These are phyloP conservation scores for Tetranychus urticae DNA, from an alignment of 1,140 invertebrate species.

Conservation along the genomic window DNA sequence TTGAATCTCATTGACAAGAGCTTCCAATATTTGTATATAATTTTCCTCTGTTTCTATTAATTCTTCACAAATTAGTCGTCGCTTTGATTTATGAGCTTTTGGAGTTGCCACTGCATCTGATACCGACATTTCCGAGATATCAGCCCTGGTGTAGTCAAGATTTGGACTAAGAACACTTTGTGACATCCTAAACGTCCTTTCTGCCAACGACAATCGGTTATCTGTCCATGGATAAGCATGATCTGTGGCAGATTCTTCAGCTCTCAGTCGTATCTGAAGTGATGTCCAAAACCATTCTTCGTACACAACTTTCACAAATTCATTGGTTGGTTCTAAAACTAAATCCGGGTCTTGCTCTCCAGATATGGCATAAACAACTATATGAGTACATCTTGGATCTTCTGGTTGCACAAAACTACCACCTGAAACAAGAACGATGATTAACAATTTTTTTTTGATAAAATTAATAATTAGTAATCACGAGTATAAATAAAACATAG, in stretches of 20 bases:
- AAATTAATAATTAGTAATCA: slow-evolving; percentile 10
- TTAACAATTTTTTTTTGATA: too few species aligned
- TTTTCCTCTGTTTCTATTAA: slow-evolving; percentile 85
- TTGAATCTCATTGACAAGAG: slow-evolving; percentile 49
- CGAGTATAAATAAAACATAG: background rate
- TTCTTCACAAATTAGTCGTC: slow-evolving; percentile 33
- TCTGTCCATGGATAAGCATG: background rate
- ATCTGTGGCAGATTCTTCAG: slow-evolving; percentile 58
- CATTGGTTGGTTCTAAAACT: slow-evolving; percentile 6
- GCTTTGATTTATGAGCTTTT: background rate
- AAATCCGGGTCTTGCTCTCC: background rate
- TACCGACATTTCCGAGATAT: too few species aligned
- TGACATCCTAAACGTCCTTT: background rate
- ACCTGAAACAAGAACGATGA: slow-evolving; percentile 18
- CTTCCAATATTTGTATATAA: slow-evolving; percentile 81
- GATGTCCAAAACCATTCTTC: slow-evolving; percentile 76
- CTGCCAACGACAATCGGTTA: background rate
- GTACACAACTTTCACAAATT: slow-evolving; percentile 2
- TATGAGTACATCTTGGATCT: slow-evolving; percentile 60
- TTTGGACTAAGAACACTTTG: background rate
- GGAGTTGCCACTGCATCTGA: too few species aligned
- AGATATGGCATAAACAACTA: slow-evolving; percentile 35
- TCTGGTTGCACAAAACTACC: slow-evolving; percentile 43
- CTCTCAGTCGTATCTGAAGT: slow-evolving; percentile 78
- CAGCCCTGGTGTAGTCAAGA: too few species aligned